Percentiles rank a stretch among this genome's conserved stretches.
Evolutionary conservation across 2,888 invertebrate species (phyloP).

Genomic region (Oxyscelio sp.): DNA sequence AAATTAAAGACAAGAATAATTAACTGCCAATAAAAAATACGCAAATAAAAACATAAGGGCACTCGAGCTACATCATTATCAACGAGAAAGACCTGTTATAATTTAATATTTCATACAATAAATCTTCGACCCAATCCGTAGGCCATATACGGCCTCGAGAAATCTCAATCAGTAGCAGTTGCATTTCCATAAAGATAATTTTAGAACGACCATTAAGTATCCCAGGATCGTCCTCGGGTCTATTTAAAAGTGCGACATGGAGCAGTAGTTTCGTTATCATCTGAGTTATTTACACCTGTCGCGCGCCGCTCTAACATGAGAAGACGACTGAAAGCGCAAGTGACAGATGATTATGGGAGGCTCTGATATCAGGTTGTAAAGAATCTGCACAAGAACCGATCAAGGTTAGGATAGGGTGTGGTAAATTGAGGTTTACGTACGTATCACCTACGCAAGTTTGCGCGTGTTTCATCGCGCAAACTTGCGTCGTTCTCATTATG

Average conservation of each 20-base stretch:
- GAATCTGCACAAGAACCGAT: slow-evolving; percentile 40
- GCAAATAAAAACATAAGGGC: slow-evolving; percentile 4
- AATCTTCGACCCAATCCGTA: slow-evolving; percentile 3
- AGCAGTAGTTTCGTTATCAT: slow-evolving; percentile 19
- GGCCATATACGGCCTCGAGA: background rate
- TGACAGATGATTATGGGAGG: slow-evolving; percentile 34
- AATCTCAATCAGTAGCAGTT: slow-evolving; percentile 46
- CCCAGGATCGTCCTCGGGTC: slow-evolving; percentile 2
- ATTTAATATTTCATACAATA: slow-evolving; percentile 40
- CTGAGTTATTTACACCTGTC: slow-evolving; percentile 37
- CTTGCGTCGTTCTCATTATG: too few relatives aligned
- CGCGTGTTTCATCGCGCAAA: too few relatives aligned
- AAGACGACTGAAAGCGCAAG: background rate
- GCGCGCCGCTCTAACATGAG: slow-evolving; percentile 27
- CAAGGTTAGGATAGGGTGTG: slow-evolving; percentile 49
- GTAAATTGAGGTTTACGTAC: slow-evolving; percentile 25
- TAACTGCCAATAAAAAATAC: slow-evolving; percentile 12
- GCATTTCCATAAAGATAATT: slow-evolving; percentile 56
- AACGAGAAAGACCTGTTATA: slow-evolving; percentile 21
- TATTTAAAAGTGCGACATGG: slow-evolving; percentile 27
- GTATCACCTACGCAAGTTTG: too few relatives aligned
- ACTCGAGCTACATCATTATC: slow-evolving; percentile 33
- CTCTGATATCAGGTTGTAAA: slow-evolving; percentile 28
- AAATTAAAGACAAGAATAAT: slow-evolving; percentile 17
- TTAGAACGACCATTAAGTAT: slow-evolving; percentile 19